These are phyloP conservation scores for Phania funesta DNA, from an alignment of 2,888 invertebrate genomes.

Conservation along the genomic window DNA sequence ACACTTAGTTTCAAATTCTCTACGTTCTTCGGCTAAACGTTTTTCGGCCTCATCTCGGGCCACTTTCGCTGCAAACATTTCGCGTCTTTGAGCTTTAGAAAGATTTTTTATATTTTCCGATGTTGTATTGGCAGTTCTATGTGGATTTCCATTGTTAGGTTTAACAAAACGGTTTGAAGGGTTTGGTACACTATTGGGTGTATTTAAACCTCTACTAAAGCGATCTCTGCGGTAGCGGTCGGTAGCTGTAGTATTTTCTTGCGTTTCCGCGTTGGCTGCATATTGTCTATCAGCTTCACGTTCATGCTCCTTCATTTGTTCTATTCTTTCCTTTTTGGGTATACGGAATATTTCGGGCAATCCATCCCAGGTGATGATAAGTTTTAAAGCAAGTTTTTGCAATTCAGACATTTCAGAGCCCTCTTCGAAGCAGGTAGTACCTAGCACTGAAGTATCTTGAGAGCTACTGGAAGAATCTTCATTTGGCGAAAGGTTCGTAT, in stretches of 20 bases:
- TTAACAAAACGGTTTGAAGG: conserved; percentile 55
- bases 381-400: conserved; percentile 73
- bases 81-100: conserved; percentile 78
- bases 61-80: conserved; percentile 79
- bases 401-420: conserved; percentile 68
- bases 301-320: conserved; percentile 97
- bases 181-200: neutral
- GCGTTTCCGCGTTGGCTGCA: conserved; percentile 71
- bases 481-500: conserved; percentile 57
- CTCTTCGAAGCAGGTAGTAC: conserved; percentile 30
- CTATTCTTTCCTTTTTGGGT: conserved; percentile 95
- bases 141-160: conserved; percentile 59
- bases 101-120: conserved; percentile 70
- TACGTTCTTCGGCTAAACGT: conserved; percentile 76
- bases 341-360: conserved; percentile 88
- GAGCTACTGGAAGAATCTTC: conserved; percentile 69
- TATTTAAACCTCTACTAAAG: conserved; percentile 64
- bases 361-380: conserved; percentile 75
- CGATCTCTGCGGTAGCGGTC: conserved; percentile 70
- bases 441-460: conserved; percentile 31
- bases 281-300: conserved; percentile 88
- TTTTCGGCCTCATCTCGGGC: conserved; percentile 79
- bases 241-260: conserved; percentile 21
- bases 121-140: conserved; percentile 54
- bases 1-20: conserved; percentile 78